phyloP scores from a whole-genome alignment of 1,140 invertebrate genomes.

The Orchesella cincta region DNA sequence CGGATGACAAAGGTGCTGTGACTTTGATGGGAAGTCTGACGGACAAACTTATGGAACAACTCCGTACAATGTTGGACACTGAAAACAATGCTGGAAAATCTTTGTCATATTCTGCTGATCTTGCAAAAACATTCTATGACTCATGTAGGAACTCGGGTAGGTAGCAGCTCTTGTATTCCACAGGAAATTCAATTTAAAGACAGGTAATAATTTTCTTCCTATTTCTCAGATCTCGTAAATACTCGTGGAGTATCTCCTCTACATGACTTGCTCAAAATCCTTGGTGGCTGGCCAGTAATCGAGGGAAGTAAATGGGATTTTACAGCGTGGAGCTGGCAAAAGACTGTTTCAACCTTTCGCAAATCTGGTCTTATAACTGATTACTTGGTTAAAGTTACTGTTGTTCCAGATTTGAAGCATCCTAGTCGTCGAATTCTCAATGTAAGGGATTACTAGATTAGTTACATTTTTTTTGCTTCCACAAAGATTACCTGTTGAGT shows the following conservation, averaged over 20 bases:
- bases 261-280: conserved; percentile 50
- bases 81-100: neutral
- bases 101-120: neutral
- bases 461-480: no score
- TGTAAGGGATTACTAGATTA: conserved; percentile 50
- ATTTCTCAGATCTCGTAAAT: conserved; percentile 2
- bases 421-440: conserved; percentile 22
- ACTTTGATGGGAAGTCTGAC: conserved; percentile 10
- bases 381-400: conserved; percentile 55
- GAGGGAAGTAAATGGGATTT: conserved; percentile 54
- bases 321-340: conserved; percentile 54
- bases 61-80: conserved; percentile 25
- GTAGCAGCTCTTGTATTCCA: neutral
- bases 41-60: conserved; percentile 24
- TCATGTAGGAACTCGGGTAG: conserved; percentile 39
- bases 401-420: conserved; percentile 55
- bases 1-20: conserved; percentile 48
- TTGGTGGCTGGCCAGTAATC: conserved; percentile 59
- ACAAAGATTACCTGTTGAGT: no score
- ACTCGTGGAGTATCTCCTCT: conserved; percentile 51
- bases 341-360: conserved; percentile 51
- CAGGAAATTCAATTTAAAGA: neutral
- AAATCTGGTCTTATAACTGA: conserved; percentile 54
- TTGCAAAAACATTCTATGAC: conserved; percentile 30
- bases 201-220: neutral